phyloP scores from a whole-genome alignment of 92 coral and sea anemone species.

The Phymanthus crucifer region DNA sequence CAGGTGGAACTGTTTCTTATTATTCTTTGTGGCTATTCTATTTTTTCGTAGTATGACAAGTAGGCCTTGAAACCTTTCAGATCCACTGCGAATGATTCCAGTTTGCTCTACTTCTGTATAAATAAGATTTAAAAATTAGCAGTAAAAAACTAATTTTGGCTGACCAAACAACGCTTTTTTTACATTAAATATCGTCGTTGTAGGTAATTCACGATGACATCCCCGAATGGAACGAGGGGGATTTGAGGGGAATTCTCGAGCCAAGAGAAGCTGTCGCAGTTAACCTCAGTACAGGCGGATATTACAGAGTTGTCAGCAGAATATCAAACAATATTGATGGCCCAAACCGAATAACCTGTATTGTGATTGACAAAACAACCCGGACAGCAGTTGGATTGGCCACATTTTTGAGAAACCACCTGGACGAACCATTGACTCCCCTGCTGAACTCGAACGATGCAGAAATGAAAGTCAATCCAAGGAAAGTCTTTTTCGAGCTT shows the following conservation, averaged over 20 bases:
- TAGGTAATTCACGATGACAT: constrained; percentile 1
- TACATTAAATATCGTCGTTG: no score
- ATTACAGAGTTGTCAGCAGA: not conserved
- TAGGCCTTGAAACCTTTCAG: no score
- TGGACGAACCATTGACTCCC: not conserved
- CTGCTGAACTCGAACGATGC: not conserved
- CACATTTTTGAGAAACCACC: constrained; percentile 1
- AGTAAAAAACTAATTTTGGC: no score
- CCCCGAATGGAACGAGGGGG: not conserved
- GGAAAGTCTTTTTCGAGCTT: no score
- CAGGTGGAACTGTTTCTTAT: no score
- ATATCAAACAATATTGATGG: not conserved
- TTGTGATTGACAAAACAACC: not conserved
- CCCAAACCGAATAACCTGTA: not conserved
- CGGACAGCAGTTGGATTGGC: not conserved
- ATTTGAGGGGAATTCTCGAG: not conserved
- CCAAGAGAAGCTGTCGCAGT: not conserved
- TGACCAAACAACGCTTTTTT: no score
- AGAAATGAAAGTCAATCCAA: no score
- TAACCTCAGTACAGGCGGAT: not conserved
- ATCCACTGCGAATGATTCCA: no score
- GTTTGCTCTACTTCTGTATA: no score
- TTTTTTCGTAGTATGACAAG: no score
- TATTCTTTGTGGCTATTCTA: no score
- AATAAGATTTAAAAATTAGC: no score